Evolutionary conservation across 2,888 invertebrate genomes (phyloP).

Genomic region (Acleris sparsana): DNA sequence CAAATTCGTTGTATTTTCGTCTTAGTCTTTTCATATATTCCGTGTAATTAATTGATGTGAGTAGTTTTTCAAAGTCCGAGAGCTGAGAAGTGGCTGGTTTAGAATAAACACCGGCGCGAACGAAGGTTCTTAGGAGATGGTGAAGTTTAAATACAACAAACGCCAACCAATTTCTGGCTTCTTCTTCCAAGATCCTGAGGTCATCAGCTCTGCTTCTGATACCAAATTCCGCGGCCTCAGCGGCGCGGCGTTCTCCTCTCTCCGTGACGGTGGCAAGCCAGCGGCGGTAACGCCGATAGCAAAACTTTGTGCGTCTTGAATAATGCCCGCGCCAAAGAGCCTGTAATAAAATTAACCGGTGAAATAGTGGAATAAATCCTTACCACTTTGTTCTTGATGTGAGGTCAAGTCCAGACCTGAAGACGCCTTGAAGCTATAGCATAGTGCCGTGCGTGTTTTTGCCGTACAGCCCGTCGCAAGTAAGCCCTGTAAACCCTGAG

Average conservation of each 20-base stretch:
- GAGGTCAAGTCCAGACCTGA: constrained; percentile 55
- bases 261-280: constrained; percentile 70
- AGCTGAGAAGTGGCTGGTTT: constrained; percentile 61
- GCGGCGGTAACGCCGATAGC: constrained; percentile 68
- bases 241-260: constrained; percentile 66
- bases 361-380: neutral
- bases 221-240: constrained; percentile 72
- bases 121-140: constrained; percentile 69
- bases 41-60: constrained; percentile 71
- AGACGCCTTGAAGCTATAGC: constrained; percentile 62
- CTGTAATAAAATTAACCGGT: constrained; percentile 46
- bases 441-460: constrained; percentile 66
- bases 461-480: constrained; percentile 62
- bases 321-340: constrained; percentile 72
- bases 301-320: constrained; percentile 71
- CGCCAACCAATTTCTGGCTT: constrained; percentile 74
- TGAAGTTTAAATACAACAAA: constrained; percentile 77
- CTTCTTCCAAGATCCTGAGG: constrained; percentile 70
- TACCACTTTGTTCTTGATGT: neutral
- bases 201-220: constrained; percentile 71
- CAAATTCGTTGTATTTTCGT: constrained; percentile 73
- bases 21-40: constrained; percentile 73
- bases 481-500: constrained; percentile 60
- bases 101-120: constrained; percentile 70
- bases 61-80: constrained; percentile 71